Percentiles rank a stretch among this genome's conserved stretches.
Conservation (phyloP, 2,797 vertebrate genomes). For the Sebastes paucispinis region DNA sequence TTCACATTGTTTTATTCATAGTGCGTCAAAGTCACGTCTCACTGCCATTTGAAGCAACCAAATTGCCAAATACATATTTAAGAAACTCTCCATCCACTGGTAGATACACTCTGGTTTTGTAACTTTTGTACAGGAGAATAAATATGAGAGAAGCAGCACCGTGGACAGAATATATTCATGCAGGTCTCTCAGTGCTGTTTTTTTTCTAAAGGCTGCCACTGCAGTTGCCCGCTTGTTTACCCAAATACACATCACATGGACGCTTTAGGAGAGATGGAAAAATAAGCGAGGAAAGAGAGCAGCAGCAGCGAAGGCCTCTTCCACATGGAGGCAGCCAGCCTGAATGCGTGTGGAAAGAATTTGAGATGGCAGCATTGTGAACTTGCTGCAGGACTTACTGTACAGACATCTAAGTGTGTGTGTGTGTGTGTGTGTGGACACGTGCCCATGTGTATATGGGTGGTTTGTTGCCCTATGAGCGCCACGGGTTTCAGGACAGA, state of each 20-base stretch:
- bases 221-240: conserved; percentile 12
- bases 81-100: neutral
- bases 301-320: neutral
- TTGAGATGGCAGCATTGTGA: conserved; percentile 42
- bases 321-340: conserved; percentile 8
- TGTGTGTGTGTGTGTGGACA: neutral
- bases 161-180: conserved; percentile 25
- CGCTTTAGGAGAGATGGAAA: neutral
- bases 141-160: neutral
- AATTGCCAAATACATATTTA: neutral
- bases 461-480: conserved; percentile 1
- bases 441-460: neutral
- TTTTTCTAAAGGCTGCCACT: neutral
- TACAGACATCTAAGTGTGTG: neutral
- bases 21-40: neutral
- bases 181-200: neutral
- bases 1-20: neutral
- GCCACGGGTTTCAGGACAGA: conserved; percentile 7
- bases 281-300: neutral
- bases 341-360: conserved; percentile 37
- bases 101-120: neutral
- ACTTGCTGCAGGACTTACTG: conserved; percentile 10
- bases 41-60: neutral
- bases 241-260: conserved; percentile 10
- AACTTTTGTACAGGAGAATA: neutral